A percentile compares a stretch with the other conserved stretches of the same genome.
These are phyloP conservation scores for Chymomyza procnemis DNA, from an alignment of 2,888 invertebrate genomes.

Conservation along the genomic window DNA sequence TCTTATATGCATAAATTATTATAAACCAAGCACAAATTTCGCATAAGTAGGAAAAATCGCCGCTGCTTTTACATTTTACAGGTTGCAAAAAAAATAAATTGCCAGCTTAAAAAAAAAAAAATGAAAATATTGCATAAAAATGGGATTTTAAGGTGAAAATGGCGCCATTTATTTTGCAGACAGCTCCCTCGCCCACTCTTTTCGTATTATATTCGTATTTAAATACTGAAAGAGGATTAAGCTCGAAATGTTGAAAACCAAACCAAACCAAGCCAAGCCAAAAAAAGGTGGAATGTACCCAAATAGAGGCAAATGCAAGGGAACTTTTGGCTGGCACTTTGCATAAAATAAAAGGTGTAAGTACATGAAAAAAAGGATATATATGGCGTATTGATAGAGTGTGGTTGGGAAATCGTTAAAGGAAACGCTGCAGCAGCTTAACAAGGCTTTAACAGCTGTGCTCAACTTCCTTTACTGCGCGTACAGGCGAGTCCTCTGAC, in stretches of 20 bases:
- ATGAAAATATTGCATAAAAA: conserved; percentile 9
- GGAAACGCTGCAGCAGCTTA: neutral
- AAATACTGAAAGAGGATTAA: conserved; percentile 74
- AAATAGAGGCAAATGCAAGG: conserved; percentile 4
- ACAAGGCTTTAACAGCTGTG: conserved; percentile 7
- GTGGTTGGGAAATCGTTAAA: conserved; percentile 26
- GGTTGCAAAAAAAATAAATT: conserved; percentile 52
- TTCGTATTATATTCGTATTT: conserved; percentile 60
- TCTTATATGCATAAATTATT: neutral
- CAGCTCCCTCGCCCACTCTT: conserved; percentile 8
- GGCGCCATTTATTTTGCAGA: conserved; percentile 4
- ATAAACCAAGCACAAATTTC: neutral
- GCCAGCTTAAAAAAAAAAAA: conserved; percentile 52
- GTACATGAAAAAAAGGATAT: conserved; percentile 39
- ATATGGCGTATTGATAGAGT: conserved; percentile 65
- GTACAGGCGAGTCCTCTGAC: too few relatives aligned
- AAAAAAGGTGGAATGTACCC: neutral
- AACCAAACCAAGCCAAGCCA: neutral
- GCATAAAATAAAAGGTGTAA: neutral
- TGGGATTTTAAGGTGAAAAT: conserved; percentile 37
- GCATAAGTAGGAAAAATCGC: neutral
- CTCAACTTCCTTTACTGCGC: conserved; percentile 25
- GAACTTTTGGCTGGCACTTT: conserved; percentile 12
- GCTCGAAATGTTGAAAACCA: conserved; percentile 26
- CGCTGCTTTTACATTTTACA: neutral